Percentiles rank a stretch among this genome's conserved stretches.
These are phyloP conservation scores for Centropyge bicolor DNA, from an alignment of 2,797 vertebrate genomes.

Conservation along the genomic window DNA sequence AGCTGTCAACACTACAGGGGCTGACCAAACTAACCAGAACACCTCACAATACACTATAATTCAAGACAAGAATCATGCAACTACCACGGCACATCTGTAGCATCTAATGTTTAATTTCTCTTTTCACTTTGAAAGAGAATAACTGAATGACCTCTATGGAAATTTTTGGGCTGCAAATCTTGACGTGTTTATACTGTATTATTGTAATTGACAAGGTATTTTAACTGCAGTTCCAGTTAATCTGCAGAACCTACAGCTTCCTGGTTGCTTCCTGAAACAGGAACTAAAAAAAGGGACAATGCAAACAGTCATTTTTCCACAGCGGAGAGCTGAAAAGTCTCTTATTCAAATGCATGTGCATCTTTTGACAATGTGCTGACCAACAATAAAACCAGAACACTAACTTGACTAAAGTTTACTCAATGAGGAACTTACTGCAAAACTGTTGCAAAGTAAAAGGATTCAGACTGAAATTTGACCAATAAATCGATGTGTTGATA, in stretches of 20 bases:
- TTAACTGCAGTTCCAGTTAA: not conserved
- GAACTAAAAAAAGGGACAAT: too few species aligned
- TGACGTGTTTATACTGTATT: not conserved
- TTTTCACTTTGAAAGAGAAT: too few species aligned
- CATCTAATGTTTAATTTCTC: not conserved
- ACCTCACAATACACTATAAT: not conserved
- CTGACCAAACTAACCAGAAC: not conserved
- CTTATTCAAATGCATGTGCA: not conserved
- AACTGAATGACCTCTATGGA: too few species aligned
- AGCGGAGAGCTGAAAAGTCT: not conserved
- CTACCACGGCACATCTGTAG: not conserved
- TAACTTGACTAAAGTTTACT: not conserved
- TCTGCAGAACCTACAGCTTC: conserved; percentile 2
- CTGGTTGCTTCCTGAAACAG: not conserved
- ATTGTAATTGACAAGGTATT: not conserved
- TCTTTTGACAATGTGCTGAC: conserved; percentile 1
- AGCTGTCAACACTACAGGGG: not conserved
- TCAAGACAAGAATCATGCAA: not conserved
- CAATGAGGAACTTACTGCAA: not conserved
- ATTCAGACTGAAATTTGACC: not conserved
- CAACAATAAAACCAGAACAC: not conserved
- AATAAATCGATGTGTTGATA: not conserved
- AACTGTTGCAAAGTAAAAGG: not conserved
- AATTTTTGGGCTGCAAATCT: too few species aligned
- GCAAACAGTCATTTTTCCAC: too few species aligned